phyloP scores from a whole-genome alignment of 2,113 vertebrate genomes.

The Rattus norvegicus region GRCr8 NC_086026.1:128327001-128327500 shows the following conservation, averaged over 20 bases:
- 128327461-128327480: too few relatives aligned
- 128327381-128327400: not conserved
- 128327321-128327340: not conserved
- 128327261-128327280: constrained; percentile 3
- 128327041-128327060: not conserved
- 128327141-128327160: not conserved
- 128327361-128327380: constrained; percentile 1
- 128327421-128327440: not conserved
- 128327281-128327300: constrained; percentile 26
- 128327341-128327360: not conserved
- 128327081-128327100: not conserved
- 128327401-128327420: not conserved
- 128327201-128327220: not conserved
- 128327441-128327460: not conserved
- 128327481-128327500: not conserved
- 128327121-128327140: not conserved
- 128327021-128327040: not conserved
- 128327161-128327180: not conserved
- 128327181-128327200: not conserved
- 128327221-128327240: not conserved
- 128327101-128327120: not conserved
- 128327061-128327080: not conserved
- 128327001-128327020: not conserved
- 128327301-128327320: not conserved
- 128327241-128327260: not conserved